Evolutionary conservation across 2,888 invertebrate species (phyloP), one percentile per base, ranked within the genome.

Genomic region (Ochlodes sylvanus): DNA sequence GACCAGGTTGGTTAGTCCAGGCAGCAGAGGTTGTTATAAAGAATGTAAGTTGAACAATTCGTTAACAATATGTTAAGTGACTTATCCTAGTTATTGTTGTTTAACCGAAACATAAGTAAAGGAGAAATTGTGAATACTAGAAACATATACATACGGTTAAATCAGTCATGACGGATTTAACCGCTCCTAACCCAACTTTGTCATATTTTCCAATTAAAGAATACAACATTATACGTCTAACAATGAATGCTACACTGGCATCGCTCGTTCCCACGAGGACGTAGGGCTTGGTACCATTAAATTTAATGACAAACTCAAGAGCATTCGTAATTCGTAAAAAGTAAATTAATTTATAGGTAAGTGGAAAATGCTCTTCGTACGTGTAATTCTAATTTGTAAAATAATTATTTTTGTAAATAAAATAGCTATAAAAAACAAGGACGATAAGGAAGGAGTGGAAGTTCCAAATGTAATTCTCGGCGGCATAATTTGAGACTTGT

Each of bases 331-430:
- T 50, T 56, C 50, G 58, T 65, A 42, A 58, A 5, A 50, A 65
- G 50, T 52, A 52, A 57, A 50, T 50, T 65, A 19, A 52, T 65
- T n/a, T 41, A 58, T 21, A 65, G 44, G 47, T 56, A 56, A 64
- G 14, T 55, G 32, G 56, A 44, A 56, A 19, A 47, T 64, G 47
- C 42, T 34, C 44, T 56, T 34, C n/a, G n/a, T n/a, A n/a, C n/a
- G n/a, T 42, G 10, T 15, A 44, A 47, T n/a, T 44, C 27, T 17
- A 56, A 56, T 64, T 52, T 64, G 63, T 27, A 1, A 34, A 0
- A 3, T 38, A 10, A 9, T 7, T 38, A 9, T 38, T 44, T 44
- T 14, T 41, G 17, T 15, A 42, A 52, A n/a, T 27, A 10, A 52
- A 21, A 63, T 42, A 41, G 10, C 15, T 63, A 42, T 27, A 55